phyloP scores from a whole-genome alignment of 2,113 vertebrate species.

The Zosterops japonicus region DNA sequence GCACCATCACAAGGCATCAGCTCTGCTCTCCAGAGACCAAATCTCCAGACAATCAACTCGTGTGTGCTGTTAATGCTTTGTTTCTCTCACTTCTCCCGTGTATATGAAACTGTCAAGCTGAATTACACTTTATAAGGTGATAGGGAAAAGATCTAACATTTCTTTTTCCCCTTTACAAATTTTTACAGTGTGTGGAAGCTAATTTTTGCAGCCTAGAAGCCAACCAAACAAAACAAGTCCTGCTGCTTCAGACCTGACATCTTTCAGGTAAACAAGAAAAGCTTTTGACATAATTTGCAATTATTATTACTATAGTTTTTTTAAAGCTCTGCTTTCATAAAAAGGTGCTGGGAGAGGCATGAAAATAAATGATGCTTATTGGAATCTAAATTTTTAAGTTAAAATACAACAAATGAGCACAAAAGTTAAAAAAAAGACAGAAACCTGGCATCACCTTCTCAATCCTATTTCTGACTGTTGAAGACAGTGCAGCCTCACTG shows the following conservation, averaged over 20 bases:
- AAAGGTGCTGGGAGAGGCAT: not conserved
- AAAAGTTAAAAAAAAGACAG: not conserved
- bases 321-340: not conserved
- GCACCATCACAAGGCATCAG: conserved; percentile 71
- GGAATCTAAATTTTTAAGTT: not conserved
- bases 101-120: not conserved
- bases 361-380: not conserved
- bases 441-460: not conserved
- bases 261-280: conserved; percentile 77
- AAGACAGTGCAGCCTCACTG: not conserved
- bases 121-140: conserved; percentile 34
- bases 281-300: not conserved
- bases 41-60: conserved; percentile 74
- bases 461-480: not conserved
- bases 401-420: not conserved
- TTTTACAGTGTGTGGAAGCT: conserved; percentile 74
- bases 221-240: conserved; percentile 74
- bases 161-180: conserved; percentile 49
- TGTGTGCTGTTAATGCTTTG: conserved; percentile 74
- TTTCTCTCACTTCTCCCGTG: conserved; percentile 63
- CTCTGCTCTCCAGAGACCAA: conserved; percentile 76
- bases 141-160: conserved; percentile 24
- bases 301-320: not conserved
- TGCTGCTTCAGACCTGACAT: conserved; percentile 71
- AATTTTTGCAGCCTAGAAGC: conserved; percentile 74